Evolutionary conservation across 2,888 invertebrate species (phyloP), one percentile per base, ranked within the genome.

Genomic region (Kuschelorhynchus macadamiae): DNA sequence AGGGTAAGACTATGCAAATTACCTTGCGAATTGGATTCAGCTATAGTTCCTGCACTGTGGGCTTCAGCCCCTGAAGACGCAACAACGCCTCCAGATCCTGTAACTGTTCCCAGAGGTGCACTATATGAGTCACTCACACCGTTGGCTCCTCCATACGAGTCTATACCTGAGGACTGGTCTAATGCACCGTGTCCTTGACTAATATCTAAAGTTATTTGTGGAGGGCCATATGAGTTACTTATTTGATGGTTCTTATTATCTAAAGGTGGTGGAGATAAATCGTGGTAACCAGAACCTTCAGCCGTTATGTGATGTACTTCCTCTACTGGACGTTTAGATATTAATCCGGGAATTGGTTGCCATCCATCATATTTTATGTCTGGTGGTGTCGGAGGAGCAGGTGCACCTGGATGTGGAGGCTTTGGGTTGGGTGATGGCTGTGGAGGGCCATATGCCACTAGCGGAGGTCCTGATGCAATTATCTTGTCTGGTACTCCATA

Each of bases 361-460:
- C 94, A 94, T 20, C 94, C 94, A 74, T 94, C 94, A 77, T 94
- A 94, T 55, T 91, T 85, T 30, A 93, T 89, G 79, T 90, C 88
- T 3, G 92, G 89, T 4, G 91, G 91, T 0, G 91, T 92, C 0
- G 92, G 92, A 0, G 92, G 92, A 0, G 91, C 91, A 39, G 90
- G 90, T 0, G 88, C 88, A 20, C 91, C 91, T 0, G 90, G 90
- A 72, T 89, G 89, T 0, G 90, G 90, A 0, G 88, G 89, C 70
- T 70, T 75, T 8, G 85, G 85, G 16, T 89, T 88, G 64, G 80
- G 75, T 16, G 87, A 83, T 0, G 89, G 88, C 68, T 88, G 88
- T 0, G 89, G 89, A 1, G 89, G 89, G 1, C 89, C 88, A 71
- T 88, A 88, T 3, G 57, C 60, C 11, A 21, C 33, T 1, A 42